Conservation (phyloP, 1,140 invertebrate species). For the Achroia grisella region DNA sequence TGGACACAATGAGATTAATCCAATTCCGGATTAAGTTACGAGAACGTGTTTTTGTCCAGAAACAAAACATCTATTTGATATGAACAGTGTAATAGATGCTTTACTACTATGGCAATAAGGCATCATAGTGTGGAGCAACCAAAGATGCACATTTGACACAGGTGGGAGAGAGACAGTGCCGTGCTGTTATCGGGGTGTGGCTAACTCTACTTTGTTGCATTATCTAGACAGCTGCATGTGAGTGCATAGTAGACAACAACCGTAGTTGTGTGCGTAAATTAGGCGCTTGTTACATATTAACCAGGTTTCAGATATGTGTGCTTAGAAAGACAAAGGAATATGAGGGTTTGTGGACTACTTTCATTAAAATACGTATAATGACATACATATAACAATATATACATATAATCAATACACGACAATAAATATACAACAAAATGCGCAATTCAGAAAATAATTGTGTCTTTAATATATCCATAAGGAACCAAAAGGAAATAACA, state of each 20-base stretch:
- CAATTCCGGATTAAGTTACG: conserved; percentile 18
- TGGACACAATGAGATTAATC: conserved; percentile 23
- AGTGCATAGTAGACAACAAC: conserved; percentile 15
- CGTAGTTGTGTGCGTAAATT: conserved; percentile 19
- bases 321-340: conserved; percentile 10
- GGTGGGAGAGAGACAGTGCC: conserved; percentile 46
- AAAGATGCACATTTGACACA: conserved; percentile 22
- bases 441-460: too few relatives aligned
- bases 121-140: conserved; percentile 8
- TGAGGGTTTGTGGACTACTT: too few relatives aligned
- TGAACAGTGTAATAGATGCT: too few relatives aligned
- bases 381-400: too few relatives aligned
- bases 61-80: too few relatives aligned
- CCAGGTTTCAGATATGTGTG: conserved; percentile 39
- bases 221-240: conserved; percentile 47
- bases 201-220: conserved; percentile 60
- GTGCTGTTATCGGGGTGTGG: conserved; percentile 56
- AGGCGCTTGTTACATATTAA: conserved; percentile 45
- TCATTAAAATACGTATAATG: too few relatives aligned
- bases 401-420: too few relatives aligned
- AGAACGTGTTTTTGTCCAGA: background rate
- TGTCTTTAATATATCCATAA: too few relatives aligned
- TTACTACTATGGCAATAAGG: too few relatives aligned
- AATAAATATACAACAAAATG: background rate
- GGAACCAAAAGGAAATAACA: too few relatives aligned